These are phyloP conservation scores for Gryllus bimaculatus DNA, from an alignment of 1,140 invertebrate genomes.

Conservation along the genomic window DNA sequence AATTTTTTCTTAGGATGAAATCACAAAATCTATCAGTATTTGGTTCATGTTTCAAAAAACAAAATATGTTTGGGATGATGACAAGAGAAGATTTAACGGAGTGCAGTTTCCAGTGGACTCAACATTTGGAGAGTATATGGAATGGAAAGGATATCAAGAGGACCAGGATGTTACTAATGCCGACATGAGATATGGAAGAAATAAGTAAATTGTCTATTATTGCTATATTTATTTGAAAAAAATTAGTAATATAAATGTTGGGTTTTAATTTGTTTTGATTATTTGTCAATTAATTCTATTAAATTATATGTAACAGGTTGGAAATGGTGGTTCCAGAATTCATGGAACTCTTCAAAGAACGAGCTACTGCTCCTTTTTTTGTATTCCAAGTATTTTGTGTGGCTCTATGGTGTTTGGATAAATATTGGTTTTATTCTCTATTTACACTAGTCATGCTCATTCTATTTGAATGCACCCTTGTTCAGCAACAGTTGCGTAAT, in stretches of 20 bases:
- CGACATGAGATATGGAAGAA: conserved; percentile 77
- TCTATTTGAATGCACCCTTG: conserved; percentile 95
- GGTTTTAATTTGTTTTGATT: not conserved
- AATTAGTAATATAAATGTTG: not conserved
- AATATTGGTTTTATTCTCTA: conserved; percentile 96
- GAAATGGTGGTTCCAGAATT: conserved; percentile 93
- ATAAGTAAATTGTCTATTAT: conserved; percentile 55
- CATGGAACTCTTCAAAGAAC: conserved; percentile 90
- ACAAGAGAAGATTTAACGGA: conserved; percentile 67
- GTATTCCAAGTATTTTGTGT: conserved; percentile 95
- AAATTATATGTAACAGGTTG: conserved; percentile 46
- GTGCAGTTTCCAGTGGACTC: conserved; percentile 75
- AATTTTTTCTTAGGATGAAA: conserved; percentile 30
- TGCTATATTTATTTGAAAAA: not conserved
- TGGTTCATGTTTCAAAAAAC: conserved; percentile 97
- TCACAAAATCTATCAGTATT: conserved; percentile 33
- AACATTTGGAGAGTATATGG: conserved; percentile 61
- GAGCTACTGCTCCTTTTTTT: conserved; percentile 98
- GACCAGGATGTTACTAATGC: conserved; percentile 65
- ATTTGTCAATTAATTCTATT: not conserved
- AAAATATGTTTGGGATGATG: conserved; percentile 82
- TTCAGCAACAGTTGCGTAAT: conserved; percentile 94
- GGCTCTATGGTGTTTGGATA: conserved; percentile 95
- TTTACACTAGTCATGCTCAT: conserved; percentile 97
- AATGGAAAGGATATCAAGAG: conserved; percentile 79